Evolutionary conservation across 2,888 invertebrate species (phyloP).

Genomic region (Ganaspis brasiliensis): DNA sequence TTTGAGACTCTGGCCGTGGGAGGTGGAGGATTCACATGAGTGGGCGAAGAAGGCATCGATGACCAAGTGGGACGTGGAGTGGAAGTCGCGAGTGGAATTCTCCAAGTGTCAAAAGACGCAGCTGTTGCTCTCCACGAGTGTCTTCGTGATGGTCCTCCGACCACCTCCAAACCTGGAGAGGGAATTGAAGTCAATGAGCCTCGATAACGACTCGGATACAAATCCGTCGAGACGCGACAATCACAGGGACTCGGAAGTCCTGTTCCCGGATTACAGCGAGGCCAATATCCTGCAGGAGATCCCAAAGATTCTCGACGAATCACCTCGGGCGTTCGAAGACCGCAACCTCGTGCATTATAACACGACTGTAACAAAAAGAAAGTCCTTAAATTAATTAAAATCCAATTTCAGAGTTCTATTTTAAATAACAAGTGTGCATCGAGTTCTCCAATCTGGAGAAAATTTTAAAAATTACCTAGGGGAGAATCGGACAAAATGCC

Average conservation of each 20-base stretch:
- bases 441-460: no score
- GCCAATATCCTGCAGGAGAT: slow-evolving; percentile 74
- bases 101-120: slow-evolving; percentile 78
- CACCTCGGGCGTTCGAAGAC: slow-evolving; percentile 75
- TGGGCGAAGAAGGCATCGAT: slow-evolving; percentile 81
- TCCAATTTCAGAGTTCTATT: not conserved
- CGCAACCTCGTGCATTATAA: slow-evolving; percentile 67
- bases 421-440: no score
- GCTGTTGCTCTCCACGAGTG: slow-evolving; percentile 77
- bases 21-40: slow-evolving; percentile 77
- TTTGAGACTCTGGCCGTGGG: slow-evolving; percentile 67
- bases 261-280: slow-evolving; percentile 70
- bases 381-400: not conserved
- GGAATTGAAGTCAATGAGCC: slow-evolving; percentile 79
- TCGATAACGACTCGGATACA: slow-evolving; percentile 77
- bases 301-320: slow-evolving; percentile 76
- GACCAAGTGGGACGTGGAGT: slow-evolving; percentile 79
- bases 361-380: slow-evolving; percentile 67
- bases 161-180: slow-evolving; percentile 75
- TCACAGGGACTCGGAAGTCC: slow-evolving; percentile 78
- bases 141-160: slow-evolving; percentile 73
- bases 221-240: slow-evolving; percentile 76
- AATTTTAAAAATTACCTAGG: no score
- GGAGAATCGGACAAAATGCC: no score
- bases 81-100: slow-evolving; percentile 71